Conservation (phyloP, 2,797 vertebrate species). For the Fratercula arctica region DNA sequence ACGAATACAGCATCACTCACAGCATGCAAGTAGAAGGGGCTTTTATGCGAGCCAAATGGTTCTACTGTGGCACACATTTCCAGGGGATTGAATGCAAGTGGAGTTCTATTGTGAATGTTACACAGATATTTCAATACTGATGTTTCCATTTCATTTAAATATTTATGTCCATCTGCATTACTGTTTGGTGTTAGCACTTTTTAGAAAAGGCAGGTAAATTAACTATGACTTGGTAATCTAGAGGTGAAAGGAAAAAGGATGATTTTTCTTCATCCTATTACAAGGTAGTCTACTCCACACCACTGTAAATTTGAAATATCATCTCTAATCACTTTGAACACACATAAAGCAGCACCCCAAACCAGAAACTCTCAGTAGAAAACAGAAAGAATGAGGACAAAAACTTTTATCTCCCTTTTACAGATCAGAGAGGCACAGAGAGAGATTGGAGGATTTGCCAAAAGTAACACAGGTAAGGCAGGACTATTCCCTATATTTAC, state of each 20-base stretch:
- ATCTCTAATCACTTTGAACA: background rate
- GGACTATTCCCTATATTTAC: conserved; percentile 12
- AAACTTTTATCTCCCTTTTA: conserved; percentile 24
- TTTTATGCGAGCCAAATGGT: background rate
- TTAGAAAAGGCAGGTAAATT: conserved; percentile 8
- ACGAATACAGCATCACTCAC: background rate
- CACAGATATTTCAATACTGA: background rate
- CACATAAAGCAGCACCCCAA: background rate
- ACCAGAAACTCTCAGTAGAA: background rate
- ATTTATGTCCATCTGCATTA: conserved; percentile 23
- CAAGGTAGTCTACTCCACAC: background rate
- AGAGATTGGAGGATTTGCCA: background rate
- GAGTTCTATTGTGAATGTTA: background rate
- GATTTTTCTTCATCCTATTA: background rate
- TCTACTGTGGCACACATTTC: background rate
- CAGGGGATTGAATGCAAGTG: background rate
- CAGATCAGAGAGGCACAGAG: background rate
- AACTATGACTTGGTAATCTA: background rate
- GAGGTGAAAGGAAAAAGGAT: background rate
- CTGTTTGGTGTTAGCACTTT: background rate
- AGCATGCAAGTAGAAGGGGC: background rate
- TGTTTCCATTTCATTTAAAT: background rate
- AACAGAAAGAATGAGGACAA: conserved; percentile 1
- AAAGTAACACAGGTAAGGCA: conserved; percentile 7
- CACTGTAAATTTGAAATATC: background rate